These are phyloP conservation scores for Sparus aurata DNA, from an alignment of 2,797 vertebrate genomes.

Conservation along the genomic window DNA sequence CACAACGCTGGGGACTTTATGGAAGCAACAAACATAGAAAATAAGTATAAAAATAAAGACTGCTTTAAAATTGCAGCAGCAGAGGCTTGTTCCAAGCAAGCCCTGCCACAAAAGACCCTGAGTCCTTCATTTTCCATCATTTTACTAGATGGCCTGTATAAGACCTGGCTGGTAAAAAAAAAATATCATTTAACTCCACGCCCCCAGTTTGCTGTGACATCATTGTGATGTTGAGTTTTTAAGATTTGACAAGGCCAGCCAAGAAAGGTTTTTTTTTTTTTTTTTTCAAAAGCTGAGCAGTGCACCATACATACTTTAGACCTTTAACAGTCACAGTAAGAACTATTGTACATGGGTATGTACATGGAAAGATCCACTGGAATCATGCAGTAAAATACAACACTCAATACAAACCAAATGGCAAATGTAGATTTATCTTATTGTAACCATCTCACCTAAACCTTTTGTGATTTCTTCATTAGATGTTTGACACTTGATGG, in stretches of 20 bases:
- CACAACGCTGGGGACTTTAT: neutral
- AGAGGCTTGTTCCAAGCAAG: neutral
- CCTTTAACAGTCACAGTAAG: too few species aligned
- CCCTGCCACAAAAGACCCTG: neutral
- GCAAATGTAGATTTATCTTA: too few species aligned
- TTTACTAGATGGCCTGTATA: neutral
- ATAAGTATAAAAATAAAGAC: neutral
- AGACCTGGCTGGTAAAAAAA: too few species aligned
- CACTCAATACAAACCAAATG: too few species aligned
- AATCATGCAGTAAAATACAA: neutral
- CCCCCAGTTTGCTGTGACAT: neutral
- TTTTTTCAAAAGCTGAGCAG: neutral
- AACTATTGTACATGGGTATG: neutral
- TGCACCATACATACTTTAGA: neutral
- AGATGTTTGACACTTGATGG: too few species aligned
- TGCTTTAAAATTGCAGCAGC: neutral
- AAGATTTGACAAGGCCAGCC: too few species aligned
- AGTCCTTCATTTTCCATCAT: neutral
- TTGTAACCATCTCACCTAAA: too few species aligned
- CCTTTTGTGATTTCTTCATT: too few species aligned
- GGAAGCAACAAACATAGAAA: too few species aligned
- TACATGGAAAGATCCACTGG: neutral
- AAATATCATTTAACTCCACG: neutral
- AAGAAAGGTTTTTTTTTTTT: too few species aligned
- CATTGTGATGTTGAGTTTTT: too few species aligned